Percentiles rank a stretch among this genome's conserved stretches.
Evolutionary conservation across 2,797 vertebrate species (phyloP).

Genomic region (Anomalospiza imberbis): DNA sequence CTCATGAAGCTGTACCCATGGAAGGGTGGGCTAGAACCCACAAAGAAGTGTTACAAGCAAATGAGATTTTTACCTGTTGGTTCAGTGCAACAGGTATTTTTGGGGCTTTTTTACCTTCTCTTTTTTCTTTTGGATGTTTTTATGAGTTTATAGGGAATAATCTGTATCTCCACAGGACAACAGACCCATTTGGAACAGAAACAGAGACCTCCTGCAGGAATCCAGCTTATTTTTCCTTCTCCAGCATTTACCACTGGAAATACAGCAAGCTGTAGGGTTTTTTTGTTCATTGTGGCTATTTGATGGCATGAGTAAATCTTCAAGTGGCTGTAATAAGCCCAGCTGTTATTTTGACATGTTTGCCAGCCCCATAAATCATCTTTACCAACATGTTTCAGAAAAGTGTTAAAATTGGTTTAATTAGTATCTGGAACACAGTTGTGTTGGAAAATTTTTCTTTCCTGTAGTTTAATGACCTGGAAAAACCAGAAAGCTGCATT

Average conservation of each 20-base stretch:
- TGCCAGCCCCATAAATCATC: background rate
- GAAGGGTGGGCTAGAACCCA: background rate
- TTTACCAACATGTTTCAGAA: background rate
- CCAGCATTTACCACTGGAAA: background rate
- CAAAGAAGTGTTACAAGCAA: background rate
- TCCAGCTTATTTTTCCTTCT: background rate
- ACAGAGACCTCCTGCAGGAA: background rate
- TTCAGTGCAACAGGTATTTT: background rate
- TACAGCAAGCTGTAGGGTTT: background rate
- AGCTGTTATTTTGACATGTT: background rate
- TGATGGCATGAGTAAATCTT: background rate
- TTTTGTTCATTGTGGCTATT: background rate
- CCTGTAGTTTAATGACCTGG: background rate
- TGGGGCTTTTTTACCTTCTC: background rate
- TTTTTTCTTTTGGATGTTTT: background rate
- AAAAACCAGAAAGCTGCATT: background rate
- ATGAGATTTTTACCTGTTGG: background rate
- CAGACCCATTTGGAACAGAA: background rate
- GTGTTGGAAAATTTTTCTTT: conserved; percentile 1
- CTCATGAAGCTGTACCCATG: background rate
- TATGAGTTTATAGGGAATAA: background rate
- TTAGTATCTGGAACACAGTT: background rate
- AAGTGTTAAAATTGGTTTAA: background rate
- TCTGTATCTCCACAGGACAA: background rate
- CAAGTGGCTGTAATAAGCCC: background rate